Evolutionary conservation across 1,140 invertebrate species (phyloP).

Genomic region (Tenebrio molitor): DNA sequence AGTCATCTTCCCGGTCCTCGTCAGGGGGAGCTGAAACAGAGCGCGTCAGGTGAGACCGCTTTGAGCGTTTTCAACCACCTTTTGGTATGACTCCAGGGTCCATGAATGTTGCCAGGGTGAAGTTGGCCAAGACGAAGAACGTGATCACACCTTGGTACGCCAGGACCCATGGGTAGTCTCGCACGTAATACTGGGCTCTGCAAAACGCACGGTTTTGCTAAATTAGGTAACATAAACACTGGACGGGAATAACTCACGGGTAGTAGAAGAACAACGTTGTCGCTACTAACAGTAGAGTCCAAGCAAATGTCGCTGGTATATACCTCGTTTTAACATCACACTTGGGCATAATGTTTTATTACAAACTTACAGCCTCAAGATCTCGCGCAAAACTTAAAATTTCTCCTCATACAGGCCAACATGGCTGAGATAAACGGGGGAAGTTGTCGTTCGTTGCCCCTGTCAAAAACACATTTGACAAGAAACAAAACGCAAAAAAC

Average conservation of each 20-base stretch:
- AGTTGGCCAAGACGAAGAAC: constrained; percentile 98
- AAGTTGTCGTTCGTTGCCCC: constrained; percentile 48
- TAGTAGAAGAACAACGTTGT: constrained; percentile 96
- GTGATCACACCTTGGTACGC: constrained; percentile 94
- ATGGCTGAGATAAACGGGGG: constrained; percentile 72
- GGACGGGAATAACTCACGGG: constrained; percentile 83
- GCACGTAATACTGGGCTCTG: constrained; percentile 90
- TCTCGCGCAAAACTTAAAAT: constrained; percentile 67
- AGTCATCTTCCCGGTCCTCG: constrained; percentile 97
- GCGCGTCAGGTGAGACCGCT: constrained; percentile 32
- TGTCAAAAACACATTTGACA: constrained; percentile 33
- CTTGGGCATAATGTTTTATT: constrained; percentile 85
- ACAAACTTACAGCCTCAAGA: constrained; percentile 55
- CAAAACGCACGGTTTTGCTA: constrained; percentile 65
- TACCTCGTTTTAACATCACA: constrained; percentile 93
- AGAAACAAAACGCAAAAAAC: constrained; percentile 2
- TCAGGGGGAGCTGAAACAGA: constrained; percentile 88
- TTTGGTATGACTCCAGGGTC: constrained; percentile 99
- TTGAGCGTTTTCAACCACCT: constrained; percentile 75
- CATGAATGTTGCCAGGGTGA: constrained; percentile 98
- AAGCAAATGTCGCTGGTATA: constrained; percentile 96
- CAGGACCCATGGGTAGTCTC: constrained; percentile 88
- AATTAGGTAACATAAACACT: constrained; percentile 56
- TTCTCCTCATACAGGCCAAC: constrained; percentile 74
- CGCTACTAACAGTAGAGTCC: constrained; percentile 91